phyloP scores from a whole-genome alignment of 2,888 invertebrate genomes.

The Colletes collaris region DNA sequence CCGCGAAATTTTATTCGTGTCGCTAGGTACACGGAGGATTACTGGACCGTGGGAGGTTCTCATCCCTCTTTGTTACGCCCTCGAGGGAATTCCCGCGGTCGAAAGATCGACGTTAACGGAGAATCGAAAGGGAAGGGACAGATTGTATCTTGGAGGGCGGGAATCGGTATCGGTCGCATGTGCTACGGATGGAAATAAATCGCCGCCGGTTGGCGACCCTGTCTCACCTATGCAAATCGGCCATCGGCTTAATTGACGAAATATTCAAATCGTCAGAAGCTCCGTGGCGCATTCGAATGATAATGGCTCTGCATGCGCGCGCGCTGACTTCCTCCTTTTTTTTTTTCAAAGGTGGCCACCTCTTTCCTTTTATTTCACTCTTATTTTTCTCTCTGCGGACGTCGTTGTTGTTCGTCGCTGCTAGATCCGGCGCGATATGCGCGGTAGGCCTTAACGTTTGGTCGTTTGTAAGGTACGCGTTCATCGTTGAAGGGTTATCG shows the following conservation, averaged over 20 bases:
- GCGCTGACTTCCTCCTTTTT: constrained; percentile 20
- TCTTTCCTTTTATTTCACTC: constrained; percentile 11
- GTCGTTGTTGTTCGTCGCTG: too few relatives aligned
- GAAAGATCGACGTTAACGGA: constrained; percentile 35
- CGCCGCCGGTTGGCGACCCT: constrained; percentile 71
- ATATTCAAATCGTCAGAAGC: constrained; percentile 76
- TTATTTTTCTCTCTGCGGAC: background rate
- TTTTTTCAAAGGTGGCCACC: constrained; percentile 27
- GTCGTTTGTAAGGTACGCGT: constrained; percentile 21
- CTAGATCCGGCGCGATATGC: constrained; percentile 3
- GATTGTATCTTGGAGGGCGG: constrained; percentile 38
- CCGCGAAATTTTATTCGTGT: constrained; percentile 47
- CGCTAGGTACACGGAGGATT: constrained; percentile 43
- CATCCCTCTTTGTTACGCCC: constrained; percentile 12
- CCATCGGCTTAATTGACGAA: constrained; percentile 78
- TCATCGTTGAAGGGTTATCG: constrained; percentile 59
- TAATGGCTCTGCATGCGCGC: constrained; percentile 62
- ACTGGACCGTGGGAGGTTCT: constrained; percentile 4
- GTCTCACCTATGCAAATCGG: constrained; percentile 78
- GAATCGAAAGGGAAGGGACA: constrained; percentile 4
- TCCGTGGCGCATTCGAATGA: constrained; percentile 71
- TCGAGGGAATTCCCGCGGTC: constrained; percentile 30
- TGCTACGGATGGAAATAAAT: constrained; percentile 53
- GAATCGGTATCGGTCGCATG: constrained; percentile 50
- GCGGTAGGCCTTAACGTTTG: background rate